Base-by-base conservation (phyloP, 2,888 invertebrate species). In the Brachynemurus nebulosus region DNA sequence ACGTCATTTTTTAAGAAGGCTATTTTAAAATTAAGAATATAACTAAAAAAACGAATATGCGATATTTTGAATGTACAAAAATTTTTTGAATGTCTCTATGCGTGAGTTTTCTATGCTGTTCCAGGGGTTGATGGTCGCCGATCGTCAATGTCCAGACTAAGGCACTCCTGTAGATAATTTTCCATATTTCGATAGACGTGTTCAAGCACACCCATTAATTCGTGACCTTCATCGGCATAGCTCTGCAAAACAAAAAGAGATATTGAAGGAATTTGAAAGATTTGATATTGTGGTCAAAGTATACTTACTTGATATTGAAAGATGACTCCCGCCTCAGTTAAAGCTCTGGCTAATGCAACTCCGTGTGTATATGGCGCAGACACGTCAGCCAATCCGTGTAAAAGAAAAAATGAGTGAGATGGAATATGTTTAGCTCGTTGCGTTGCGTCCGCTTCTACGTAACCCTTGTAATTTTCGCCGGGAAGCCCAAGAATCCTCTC, bases 361-460 rank as follows among this genome's bases (percentile, higher is more conserved):
- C 90, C 85, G 66, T 96, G 92, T 58, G 90, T 86, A 70, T 91
- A 92, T 54, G 95, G 95, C 54, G 92, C 89, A 59, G 90, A 79
- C 57, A 85, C 75, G 68, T 95, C 95, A 35, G 89, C 91, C 63
- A 93, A 74, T 54, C 95, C 95, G 65, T 96, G 95, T 58, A 93
- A 74, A 53, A 96, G 72, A 68, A 91, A 86, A 58, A 90, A 78
- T 53, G 88, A 83, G 59, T 88, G 83, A 53, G 83, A 76, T 49
- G 88, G 89, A 59, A 95, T 90, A 64, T 90, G 81, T 56, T 80
- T 77, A 43, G 91, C 91, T 52, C 88, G 76, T 61, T 84, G 83
- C 40, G 90, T 85, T 52, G 93, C 83, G 65, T 92, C 91, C 33
- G 91, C 86, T 61, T 90, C 90, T 54, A 89, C 90, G 67, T 92